Evolutionary conservation across 2,113 vertebrate genomes (phyloP), one percentile per base, ranked within the genome.

Genomic region (Fukomys damarensis): DNA sequence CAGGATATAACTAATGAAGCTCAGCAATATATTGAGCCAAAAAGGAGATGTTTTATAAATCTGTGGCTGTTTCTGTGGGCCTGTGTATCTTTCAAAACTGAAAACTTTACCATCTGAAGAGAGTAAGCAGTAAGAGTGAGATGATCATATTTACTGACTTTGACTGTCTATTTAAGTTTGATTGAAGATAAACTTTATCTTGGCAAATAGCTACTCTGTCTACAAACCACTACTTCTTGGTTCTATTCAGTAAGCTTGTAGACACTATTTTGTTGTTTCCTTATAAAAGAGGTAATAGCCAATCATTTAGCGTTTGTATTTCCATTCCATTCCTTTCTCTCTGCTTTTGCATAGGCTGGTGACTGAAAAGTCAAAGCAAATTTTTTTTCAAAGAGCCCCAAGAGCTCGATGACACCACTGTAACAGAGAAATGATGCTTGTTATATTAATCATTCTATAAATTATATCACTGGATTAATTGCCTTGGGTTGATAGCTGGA

Each of bases 391-490:
- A 46, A 97, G 96, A 70, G 63, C 63, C 0, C 7, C 11, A 38
- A 91, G 30, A 87, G 52, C 49, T 85, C 89, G 89, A 91, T 95
- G 86, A 96, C 79, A n/a, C 66, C 86, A 96, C 97, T 94, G 0
- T 84, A 58, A 52, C 77, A 19, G 70, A 86, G 89, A 93, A 72
- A 49, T 77, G 13, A 86, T 95, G 81, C 28, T 2, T 30, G 85
- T 90, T 96, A 77, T 80, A 7, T 72, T 12, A 94, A 92, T 63
- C 12, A 84, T 63, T 77, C 98, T 96, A 93, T 80, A 84, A 46
- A 91, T 95, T 59, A 81, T 24, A 1, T 70, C 56, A 63, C 28
- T 93, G 76, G 92, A 87, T 90, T 96, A 84, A 95, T 94, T 93
- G 63, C 65, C 66, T 38, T 86, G 82, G 35, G 76, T 79, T 58